Percentiles rank a stretch among this genome's conserved stretches.
phyloP scores from a whole-genome alignment of 2,113 vertebrate species.

The Sinosuthora webbiana region DNA sequence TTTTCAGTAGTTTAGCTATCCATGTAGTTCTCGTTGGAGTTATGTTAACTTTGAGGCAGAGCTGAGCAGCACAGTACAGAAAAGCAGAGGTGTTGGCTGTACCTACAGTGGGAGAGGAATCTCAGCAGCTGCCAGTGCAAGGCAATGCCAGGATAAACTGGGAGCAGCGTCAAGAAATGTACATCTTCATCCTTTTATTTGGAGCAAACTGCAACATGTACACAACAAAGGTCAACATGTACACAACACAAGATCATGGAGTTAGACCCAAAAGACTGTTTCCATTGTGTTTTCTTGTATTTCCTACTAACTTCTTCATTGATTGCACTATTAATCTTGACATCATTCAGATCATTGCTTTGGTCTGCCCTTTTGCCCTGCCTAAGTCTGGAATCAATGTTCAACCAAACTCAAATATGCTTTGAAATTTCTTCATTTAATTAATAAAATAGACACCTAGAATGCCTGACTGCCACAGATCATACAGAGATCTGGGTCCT shows the following conservation, averaged over 20 bases:
- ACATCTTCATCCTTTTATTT: neutral
- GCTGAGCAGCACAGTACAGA: neutral
- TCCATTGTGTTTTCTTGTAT: neutral
- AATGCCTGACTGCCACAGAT: neutral
- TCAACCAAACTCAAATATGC: neutral
- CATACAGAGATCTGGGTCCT: neutral
- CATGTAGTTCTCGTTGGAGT: neutral
- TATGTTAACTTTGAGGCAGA: neutral
- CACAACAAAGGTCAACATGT: neutral
- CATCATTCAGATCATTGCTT: neutral
- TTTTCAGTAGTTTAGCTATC: neutral
- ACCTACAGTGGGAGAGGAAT: neutral
- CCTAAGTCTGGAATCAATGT: neutral
- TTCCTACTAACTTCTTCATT: neutral
- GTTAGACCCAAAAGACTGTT: neutral
- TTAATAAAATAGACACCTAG: neutral
- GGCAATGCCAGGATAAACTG: neutral
- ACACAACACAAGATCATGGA: neutral
- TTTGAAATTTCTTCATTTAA: neutral
- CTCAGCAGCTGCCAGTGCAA: neutral
- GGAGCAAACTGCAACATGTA: neutral
- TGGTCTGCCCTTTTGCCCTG: neutral
- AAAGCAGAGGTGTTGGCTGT: neutral
- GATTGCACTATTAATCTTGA: neutral
- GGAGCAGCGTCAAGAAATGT: neutral